A percentile compares a stretch with the other conserved stretches of the same genome.
Conservation (phyloP, 2,113 vertebrate genomes). For the Podarcis cretensis region DNA sequence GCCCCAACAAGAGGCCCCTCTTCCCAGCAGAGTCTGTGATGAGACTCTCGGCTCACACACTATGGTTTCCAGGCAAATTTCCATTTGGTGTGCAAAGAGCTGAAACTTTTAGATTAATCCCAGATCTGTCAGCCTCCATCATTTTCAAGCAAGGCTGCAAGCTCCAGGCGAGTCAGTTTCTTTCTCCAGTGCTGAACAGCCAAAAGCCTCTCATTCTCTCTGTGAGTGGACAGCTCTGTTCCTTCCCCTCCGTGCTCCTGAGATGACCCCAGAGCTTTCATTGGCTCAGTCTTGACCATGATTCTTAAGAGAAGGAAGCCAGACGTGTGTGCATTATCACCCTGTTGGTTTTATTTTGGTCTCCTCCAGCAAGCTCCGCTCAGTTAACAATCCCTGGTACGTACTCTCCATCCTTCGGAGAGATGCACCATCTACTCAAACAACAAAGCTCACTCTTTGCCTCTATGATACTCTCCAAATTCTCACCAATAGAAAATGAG, state of each 20-base stretch:
- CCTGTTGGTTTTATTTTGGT: constrained; percentile 19
- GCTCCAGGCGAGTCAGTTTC: constrained; percentile 43
- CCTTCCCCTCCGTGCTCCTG: constrained; percentile 37
- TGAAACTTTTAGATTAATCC: constrained; percentile 74
- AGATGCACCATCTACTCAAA: not conserved
- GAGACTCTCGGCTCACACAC: constrained; percentile 29
- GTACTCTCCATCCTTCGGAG: not conserved
- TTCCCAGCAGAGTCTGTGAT: constrained; percentile 55
- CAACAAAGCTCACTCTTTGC: not conserved
- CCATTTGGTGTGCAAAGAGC: constrained; percentile 65
- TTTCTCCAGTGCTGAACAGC: constrained; percentile 42
- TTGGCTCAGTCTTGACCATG: constrained; percentile 10
- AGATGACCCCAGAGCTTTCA: constrained; percentile 52
- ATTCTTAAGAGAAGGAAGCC: constrained; percentile 25
- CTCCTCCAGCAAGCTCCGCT: constrained; percentile 17
- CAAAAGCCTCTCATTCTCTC: constrained; percentile 46
- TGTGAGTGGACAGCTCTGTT: constrained; percentile 38
- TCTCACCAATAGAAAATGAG: constrained; percentile 25
- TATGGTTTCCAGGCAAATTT: constrained; percentile 72
- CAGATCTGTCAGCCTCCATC: constrained; percentile 72
- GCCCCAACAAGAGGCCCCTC: not conserved
- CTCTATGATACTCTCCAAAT: not conserved
- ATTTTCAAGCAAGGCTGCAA: constrained; percentile 55
- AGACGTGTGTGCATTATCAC: constrained; percentile 32
- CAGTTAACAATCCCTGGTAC: not conserved